Conservation (phyloP, 2,888 invertebrate species). For the Macrostomum cliftonense region DNA sequence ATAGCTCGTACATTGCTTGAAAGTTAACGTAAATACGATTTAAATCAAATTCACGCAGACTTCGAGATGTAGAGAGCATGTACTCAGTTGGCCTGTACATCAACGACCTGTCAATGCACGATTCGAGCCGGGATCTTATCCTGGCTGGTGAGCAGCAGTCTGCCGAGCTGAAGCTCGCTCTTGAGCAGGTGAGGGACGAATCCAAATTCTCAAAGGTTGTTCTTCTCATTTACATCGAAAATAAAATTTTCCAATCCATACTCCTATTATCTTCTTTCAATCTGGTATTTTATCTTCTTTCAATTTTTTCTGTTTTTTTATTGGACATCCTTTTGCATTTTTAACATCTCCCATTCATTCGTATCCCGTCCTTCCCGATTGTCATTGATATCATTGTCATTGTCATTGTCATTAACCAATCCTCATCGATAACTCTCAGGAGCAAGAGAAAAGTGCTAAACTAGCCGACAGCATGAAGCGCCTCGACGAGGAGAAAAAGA, state of each 20-base stretch:
- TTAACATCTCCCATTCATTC: no score
- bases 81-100: constrained; percentile 81
- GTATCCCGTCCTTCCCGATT: no score
- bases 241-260: no score
- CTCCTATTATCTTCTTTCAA: no score
- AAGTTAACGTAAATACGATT: no score
- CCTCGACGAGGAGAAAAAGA: constrained; percentile 62
- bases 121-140: constrained; percentile 87
- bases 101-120: constrained; percentile 92
- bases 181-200: constrained; percentile 46
- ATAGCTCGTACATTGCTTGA: neutral
- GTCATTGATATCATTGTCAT: no score
- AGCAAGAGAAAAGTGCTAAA: constrained; percentile 75
- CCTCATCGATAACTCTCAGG: constrained; percentile 43
- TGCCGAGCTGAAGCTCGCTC: constrained; percentile 75
- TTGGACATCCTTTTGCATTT: no score
- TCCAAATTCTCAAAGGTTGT: no score
- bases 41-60: constrained; percentile 25
- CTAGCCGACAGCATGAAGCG: constrained; percentile 86
- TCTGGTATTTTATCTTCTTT: no score
- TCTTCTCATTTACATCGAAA: no score
- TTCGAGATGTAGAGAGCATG: constrained; percentile 78
- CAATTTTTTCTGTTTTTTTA: no score
- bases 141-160: constrained; percentile 89
- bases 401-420: no score